Evolutionary conservation across 2,113 vertebrate genomes (phyloP), one percentile per base, ranked within the genome.

Genomic region (Petrocephalus zakoni): DNA sequence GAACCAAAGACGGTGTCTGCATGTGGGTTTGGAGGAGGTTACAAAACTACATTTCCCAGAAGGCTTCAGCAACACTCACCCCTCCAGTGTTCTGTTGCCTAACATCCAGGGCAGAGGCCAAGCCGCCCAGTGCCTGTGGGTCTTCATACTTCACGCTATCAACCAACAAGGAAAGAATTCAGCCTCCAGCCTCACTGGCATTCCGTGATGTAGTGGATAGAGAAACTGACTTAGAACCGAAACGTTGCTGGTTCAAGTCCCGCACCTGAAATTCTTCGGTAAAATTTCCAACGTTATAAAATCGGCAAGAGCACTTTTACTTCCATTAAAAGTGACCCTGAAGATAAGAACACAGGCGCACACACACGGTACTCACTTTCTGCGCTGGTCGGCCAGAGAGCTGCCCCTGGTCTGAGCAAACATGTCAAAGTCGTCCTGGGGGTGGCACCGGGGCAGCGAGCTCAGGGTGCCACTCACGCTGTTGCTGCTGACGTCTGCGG

Each of bases 321-420:
- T 5, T 34, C 42, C 10, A 29, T 25, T 75, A 75, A n/a, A 75
- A 75, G 29, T 75, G 17, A 75, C 68, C 29, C n/a, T 25, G 68
- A 15, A 37, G 68, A 75, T 37, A 17, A 72, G 29, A 75, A n/a
- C 10, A 34, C 52, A 15, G 6, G 52, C 21, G 5, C 49, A 29
- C 2, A 10, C 4, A 86, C 1, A 78, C 56, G 22, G 5, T 4
- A 13, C 97, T 22, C 96, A 99, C 98, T 95, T 98, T 93, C 98
- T 99, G 49, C 96, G 95, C 89, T 98, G 98, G 68, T 99, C 97
- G 0, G 98, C 97, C 94, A 97, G 94, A 90, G 98, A 97, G 91
- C 95, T 97, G 94, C 95, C 96, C 94, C 98, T 96, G 13, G 97
- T 98, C 93, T 99, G 98, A 46, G 98, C 96, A 89, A 99, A 99